Base-by-base conservation (phyloP, 2,113 vertebrate genomes). In the Bambusicola thoracicus region DNA sequence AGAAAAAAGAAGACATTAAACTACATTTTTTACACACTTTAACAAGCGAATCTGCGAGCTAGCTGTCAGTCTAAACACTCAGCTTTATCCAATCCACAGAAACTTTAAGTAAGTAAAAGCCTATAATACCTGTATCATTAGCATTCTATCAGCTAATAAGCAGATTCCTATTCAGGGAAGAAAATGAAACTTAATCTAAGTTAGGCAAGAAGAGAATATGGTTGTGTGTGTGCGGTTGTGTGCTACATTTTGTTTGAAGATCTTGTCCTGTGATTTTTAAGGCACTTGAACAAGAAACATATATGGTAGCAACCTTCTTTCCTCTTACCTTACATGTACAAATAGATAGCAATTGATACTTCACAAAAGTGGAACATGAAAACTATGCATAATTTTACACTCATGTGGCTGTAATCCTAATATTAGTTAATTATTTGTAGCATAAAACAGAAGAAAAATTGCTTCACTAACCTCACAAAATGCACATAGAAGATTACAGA, bases 1-100 rank as follows among this genome's bases (percentile, higher is more conserved):
- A 94, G 92, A 96, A 73, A 95, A 61, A 75, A 6, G 36, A 68
- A 76, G 2, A 51, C 1, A 68, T 69, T 56, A 72, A 90, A 93
- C 91, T 21, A 41, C 2, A 77, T 78, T 87, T 87, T 88, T 29
- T 76, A 87, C 7, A 41, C 75, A 41, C 44, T 0, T 12, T 30
- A 73, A 72, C 10, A 68, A 76, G 22, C 1, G 0, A 61, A 67
- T 74, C 46, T 6, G 20, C 46, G 48, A 70, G 11, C 15, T 56
- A 55, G 4, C 18, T 77, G 21, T 34, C n/a, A 18, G 7, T 72
- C 68, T 36, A 73, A 68, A 69, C 11, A 72, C 38, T 19, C 34
- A n/a, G 6, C 55, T 82, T 68, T 80, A 85, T 36, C 36, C 10
- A 53, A 74, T 22, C 17, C 36, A 85, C 19, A 89, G 40, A 84